A percentile compares a stretch with the other conserved stretches of the same genome.
Conservation (phyloP, 2,113 vertebrate species). For the Clinocottus analis region DNA sequence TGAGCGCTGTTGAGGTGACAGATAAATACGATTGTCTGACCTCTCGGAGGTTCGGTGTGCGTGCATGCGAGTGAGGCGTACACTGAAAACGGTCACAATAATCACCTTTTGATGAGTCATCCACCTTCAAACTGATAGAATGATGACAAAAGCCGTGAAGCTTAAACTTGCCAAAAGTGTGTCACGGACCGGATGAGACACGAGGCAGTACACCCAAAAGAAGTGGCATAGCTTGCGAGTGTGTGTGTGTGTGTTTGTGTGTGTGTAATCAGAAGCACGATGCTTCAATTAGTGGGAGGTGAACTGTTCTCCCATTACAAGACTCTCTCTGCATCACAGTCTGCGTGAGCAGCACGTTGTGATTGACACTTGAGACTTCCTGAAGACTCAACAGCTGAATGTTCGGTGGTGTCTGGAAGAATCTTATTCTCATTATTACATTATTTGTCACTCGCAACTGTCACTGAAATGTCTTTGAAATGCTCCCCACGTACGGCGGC, state of each 20-base stretch:
- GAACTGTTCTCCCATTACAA: neutral
- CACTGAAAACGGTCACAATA: neutral
- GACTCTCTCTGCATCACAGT: neutral
- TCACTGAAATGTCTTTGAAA: too few species aligned
- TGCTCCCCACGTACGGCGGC: too few species aligned
- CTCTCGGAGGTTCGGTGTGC: too few species aligned
- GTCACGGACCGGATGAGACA: slow-evolving; percentile 18
- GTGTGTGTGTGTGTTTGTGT: neutral
- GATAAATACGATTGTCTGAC: neutral
- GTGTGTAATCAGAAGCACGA: neutral
- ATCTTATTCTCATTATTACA: too few species aligned
- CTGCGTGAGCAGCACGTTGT: neutral
- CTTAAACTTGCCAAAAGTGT: slow-evolving; percentile 19
- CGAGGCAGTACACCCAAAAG: slow-evolving; percentile 13
- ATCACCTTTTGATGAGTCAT: neutral
- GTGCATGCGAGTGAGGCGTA: neutral
- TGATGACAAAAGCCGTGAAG: slow-evolving; percentile 28
- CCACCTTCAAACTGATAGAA: too few species aligned
- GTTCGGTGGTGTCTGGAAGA: too few species aligned
- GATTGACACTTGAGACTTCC: too few species aligned
- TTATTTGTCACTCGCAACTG: too few species aligned
- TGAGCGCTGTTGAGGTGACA: slow-evolving; percentile 10
- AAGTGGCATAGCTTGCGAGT: neutral
- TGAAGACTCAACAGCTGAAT: too few species aligned
- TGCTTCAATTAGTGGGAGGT: neutral